Conservation (phyloP, 2,888 invertebrate species). For the Platycheirus albimanus region DNA sequence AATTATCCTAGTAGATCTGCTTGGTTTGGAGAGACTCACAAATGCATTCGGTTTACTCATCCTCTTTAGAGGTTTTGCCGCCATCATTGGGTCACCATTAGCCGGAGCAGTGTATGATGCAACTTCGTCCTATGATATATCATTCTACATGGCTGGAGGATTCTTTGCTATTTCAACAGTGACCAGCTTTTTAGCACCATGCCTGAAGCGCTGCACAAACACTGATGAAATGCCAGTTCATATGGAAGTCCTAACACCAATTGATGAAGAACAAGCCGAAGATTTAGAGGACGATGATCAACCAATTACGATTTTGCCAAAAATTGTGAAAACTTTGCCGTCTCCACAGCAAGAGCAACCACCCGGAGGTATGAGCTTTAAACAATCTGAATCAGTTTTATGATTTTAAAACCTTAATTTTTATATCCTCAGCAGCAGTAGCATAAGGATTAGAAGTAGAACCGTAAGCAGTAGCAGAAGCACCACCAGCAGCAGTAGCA, state of each 20-base stretch:
- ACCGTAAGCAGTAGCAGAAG: too few relatives aligned
- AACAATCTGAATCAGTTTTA: slow-evolving; percentile 71
- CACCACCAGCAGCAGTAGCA: slow-evolving; percentile 50
- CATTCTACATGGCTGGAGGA: slow-evolving; percentile 96
- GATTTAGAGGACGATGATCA: slow-evolving; percentile 89
- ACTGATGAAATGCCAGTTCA: slow-evolving; percentile 86
- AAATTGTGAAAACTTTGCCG: slow-evolving; percentile 91
- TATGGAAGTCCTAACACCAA: slow-evolving; percentile 90
- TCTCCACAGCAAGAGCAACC: slow-evolving; percentile 83
- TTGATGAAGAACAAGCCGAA: slow-evolving; percentile 92
- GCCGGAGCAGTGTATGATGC: slow-evolving; percentile 95
- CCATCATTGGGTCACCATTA: slow-evolving; percentile 92
- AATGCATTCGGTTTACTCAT: slow-evolving; percentile 98
- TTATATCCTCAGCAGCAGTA: slow-evolving; percentile 33
- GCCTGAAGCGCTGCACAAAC: slow-evolving; percentile 85
- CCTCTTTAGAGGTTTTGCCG: slow-evolving; percentile 96
- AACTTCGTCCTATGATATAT: slow-evolving; percentile 92
- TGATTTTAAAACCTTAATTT: slow-evolving; percentile 62
- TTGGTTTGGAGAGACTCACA: slow-evolving; percentile 97
- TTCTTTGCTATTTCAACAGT: slow-evolving; percentile 93
- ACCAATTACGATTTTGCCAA: slow-evolving; percentile 90
- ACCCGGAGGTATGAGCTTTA: slow-evolving; percentile 60
- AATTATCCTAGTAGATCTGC: slow-evolving; percentile 97
- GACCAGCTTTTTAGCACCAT: slow-evolving; percentile 92
- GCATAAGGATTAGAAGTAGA: too few relatives aligned